Evolutionary conservation across 2,797 vertebrate genomes (phyloP), one percentile per base, ranked within the genome.

Genomic region (Characodon lateralis): DNA sequence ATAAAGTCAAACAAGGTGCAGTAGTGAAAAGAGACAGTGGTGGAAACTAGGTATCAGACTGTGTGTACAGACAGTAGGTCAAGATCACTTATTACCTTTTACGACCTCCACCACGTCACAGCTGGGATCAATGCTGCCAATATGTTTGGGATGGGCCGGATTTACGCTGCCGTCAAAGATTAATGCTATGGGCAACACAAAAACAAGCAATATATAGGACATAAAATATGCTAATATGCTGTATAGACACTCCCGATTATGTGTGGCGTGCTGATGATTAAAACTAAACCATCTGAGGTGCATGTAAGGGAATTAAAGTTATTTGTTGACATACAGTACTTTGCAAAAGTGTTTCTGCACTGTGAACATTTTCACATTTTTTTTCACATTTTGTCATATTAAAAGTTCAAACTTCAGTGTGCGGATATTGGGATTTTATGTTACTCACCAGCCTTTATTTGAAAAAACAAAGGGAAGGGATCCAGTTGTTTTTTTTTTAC

Each of bases 91-190:
- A 75, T 86, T 96, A 99, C 98, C 98, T 93, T 97, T 96, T 71
- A 99, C 94, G 16, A 99, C 97, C 84, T 97, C 97, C 71, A 85
- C 96, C 20, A 97, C 97, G 0, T 98, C 97, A 92, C 98, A 99
- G 91, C 93, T 97, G 87, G 98, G 98, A 92, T 99, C 98, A 76
- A 99, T 99, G 88, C 98, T 97, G 87, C 98, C 98, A 63, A 99
- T 99, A 78, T 99, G 98, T 89, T 96, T 98, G 58, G 98, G 97
- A 86, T 99, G 97, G 75, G 97, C 96, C 0, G 97, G 95, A 88
- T 97, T 93, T 5, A 95, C 96, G 56, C 95, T 96, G 71, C 96
- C 97, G 73, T 97, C 95, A 73, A 99, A 99, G 93, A 99, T 96
- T 86, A 99, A 96, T 6, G 97, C 98, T 99, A 41, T 22, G 78